phyloP scores from a whole-genome alignment of 2,888 invertebrate genomes.

The Trissoscelio sp. region DNA sequence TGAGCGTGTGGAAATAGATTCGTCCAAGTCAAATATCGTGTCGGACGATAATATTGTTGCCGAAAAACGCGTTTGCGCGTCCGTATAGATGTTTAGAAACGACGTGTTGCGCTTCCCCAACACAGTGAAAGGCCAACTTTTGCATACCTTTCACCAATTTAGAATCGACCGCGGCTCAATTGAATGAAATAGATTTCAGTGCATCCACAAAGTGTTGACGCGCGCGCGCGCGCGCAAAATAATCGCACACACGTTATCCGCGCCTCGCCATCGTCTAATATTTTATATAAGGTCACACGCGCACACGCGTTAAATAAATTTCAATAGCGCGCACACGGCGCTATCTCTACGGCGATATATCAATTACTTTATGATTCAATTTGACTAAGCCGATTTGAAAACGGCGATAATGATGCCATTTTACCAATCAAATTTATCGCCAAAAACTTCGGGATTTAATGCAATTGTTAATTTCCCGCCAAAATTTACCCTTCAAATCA shows the following conservation, averaged over 20 bases:
- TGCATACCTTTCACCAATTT: slow-evolving; percentile 68
- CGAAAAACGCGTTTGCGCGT: slow-evolving; percentile 43
- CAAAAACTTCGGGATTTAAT: no score
- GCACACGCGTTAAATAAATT: slow-evolving; percentile 57
- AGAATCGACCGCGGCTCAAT: slow-evolving; percentile 57
- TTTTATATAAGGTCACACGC: slow-evolving; percentile 62
- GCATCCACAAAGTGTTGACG: slow-evolving; percentile 41
- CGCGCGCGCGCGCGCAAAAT: slow-evolving; percentile 42
- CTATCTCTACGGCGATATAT: slow-evolving; percentile 49
- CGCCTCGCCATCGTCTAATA: slow-evolving; percentile 53
- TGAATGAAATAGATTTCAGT: slow-evolving; percentile 67
- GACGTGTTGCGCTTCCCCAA: slow-evolving; percentile 62
- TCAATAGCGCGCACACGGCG: slow-evolving; percentile 36
- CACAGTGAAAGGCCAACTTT: slow-evolving; percentile 66
- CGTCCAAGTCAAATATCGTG: neutral
- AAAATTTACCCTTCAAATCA: neutral
- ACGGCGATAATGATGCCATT: neutral
- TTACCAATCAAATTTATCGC: slow-evolving; percentile 17
- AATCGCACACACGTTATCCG: slow-evolving; percentile 36
- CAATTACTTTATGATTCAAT: slow-evolving; percentile 56
- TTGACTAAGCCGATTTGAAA: neutral
- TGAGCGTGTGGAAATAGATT: no score
- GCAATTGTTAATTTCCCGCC: no score
- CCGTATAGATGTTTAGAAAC: slow-evolving; percentile 51
- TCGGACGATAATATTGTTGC: slow-evolving; percentile 29